Base-by-base conservation (phyloP, 1,140 invertebrate genomes). In the Drosophila kanapiae region DNA sequence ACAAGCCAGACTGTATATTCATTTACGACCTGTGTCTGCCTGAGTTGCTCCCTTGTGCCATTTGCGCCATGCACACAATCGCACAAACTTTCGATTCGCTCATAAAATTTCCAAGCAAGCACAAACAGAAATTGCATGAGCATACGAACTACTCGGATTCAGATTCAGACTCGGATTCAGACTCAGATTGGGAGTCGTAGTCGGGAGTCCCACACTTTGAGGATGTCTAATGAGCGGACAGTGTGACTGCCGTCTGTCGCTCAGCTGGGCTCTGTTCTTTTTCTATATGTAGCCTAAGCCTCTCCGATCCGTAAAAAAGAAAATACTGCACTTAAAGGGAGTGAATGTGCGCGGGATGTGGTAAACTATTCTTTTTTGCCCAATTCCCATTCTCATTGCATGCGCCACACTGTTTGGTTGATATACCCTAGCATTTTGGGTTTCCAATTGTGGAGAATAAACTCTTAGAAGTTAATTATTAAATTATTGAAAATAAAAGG, bases 71-170 rank as follows among this genome's bases (percentile, higher is more conserved):
- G 75, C 51, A 71, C 64, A 65, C 43, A 80, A 59, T 54, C 75
- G 40, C 74, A 64, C 80, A 75, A 75, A 82, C 80, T 83, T 82
- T 78, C 76, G 77, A 80, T 80, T 80, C 75, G 68, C 78, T 81
- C 78, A 81, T 81, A 78, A 85, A 85, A 85, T 70, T 76, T 72
- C 64, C 48, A 81, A 78, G 74, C 71, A 54, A 76, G 67, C 75
- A 68, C 56, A 84, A 65, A 57, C 53, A 61, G 63, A 65, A 74
- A 69, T 75, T 71, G 69, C 76, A 79, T 65, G 75, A 78, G 60
- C 57, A 70, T 42, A 57, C 75, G 53, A 38, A 35, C 14, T 29
- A 75, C 27, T 49, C 78, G 68, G 23, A 68, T 18, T 68, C 33
- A 37, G 35, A 61, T 45, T 57, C 53, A 49, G 58, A 72, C n/a